Evolutionary conservation across 2,113 vertebrate species (phyloP), one percentile per base, ranked within the genome.

Genomic region (Hemiprocne comata): DNA sequence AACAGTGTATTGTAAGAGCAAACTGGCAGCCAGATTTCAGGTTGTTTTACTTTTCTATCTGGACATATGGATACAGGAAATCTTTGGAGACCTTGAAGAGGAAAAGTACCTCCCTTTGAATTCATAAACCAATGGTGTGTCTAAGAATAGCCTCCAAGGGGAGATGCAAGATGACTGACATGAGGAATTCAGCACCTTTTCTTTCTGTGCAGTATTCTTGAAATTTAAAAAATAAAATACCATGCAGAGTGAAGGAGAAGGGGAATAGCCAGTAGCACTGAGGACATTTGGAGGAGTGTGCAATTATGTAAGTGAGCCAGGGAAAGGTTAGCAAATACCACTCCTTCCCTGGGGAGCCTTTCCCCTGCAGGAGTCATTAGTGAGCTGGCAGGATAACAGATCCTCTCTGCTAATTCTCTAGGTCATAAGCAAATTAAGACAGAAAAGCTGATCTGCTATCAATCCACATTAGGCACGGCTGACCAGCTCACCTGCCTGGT

Each of bases 351-450:
- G 42, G 90, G 90, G 95, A 95, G 79, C 77, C 85, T 54, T 84
- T 66, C 48, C 75, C 76, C 69, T 92, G 84, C 91, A 79, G 88
- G 83, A 88, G 79, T 54, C 89, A 17, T 89, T 65, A 89, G 85
- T 36, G 58, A 65, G 24, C 85, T 53, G 88, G 77, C 89, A 92
- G 83, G 80, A 87, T 60, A 87, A 81, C 66, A 44, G 93, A 91
- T 89, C 77, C 77, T 64, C 71, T 55, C 60, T 9, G 12, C 77
- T 94, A 73, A 85, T 73, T 94, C 95, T 89, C 74, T 36, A 78
- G 93, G 87, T 95, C 85, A 93, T 50, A 76, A 92, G 90, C 81
- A 97, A 94, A 96, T 87, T 75, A 96, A 95, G 89, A 83, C 82
- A 72, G 89, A 86, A 96, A 85, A 76, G 82, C 75, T 72, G 55